phyloP scores from a whole-genome alignment of 2,888 invertebrate genomes.

The Himalopsyche anomala region DNA sequence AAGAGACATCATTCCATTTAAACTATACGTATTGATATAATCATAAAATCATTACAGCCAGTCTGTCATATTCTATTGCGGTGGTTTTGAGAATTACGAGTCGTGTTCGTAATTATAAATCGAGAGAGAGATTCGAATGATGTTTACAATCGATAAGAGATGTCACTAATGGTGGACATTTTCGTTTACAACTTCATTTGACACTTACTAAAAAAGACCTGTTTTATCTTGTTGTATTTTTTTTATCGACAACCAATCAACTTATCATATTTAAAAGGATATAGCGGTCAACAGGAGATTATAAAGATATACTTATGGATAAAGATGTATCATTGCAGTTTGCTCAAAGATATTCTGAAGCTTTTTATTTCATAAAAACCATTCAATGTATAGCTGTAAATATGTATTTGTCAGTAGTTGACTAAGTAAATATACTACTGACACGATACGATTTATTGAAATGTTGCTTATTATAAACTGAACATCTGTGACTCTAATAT shows the following conservation, averaged over 20 bases:
- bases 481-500: too few relatives aligned
- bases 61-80: constrained; percentile 64
- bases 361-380: too few relatives aligned
- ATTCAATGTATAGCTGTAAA: too few relatives aligned
- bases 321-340: constrained; percentile 51
- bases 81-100: constrained; percentile 62
- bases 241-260: constrained; percentile 63
- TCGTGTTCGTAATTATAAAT: constrained; percentile 62
- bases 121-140: constrained; percentile 62
- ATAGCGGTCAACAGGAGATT: constrained; percentile 60
- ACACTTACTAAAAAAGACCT: constrained; percentile 61
- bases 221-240: constrained; percentile 57
- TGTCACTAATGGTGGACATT: constrained; percentile 66
- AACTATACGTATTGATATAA: constrained; percentile 60
- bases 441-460: too few relatives aligned
- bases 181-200: constrained; percentile 66
- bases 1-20: constrained; percentile 46
- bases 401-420: too few relatives aligned
- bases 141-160: constrained; percentile 64
- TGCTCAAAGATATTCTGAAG: constrained; percentile 35
- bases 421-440: too few relatives aligned
- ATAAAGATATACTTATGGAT: constrained; percentile 61
- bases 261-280: constrained; percentile 55
- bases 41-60: constrained; percentile 60
- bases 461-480: too few relatives aligned